Evolutionary conservation across 1,140 invertebrate genomes (phyloP), one percentile per base, ranked within the genome.

Genomic region (Sogatella furcifera): DNA sequence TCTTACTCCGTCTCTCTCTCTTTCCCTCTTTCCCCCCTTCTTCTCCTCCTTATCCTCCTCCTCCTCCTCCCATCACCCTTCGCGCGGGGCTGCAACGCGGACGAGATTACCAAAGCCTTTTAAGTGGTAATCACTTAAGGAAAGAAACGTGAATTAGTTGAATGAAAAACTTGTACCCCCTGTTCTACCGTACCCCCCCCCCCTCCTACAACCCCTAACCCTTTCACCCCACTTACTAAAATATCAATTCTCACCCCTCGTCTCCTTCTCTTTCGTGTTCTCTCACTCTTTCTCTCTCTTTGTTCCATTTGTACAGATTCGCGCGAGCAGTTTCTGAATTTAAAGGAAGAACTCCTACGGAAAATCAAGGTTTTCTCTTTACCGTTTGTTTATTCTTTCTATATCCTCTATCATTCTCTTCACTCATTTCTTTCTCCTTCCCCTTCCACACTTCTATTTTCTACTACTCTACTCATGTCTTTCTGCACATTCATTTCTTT

Each of bases 81-180:
- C 3, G 34, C 3, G 34, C 8, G 34, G 24, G 34, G 34, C 34
- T 38, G 34, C 34, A 38, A 38, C 5, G n/a, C 14, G 13, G 28
- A 21, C 52, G 38, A 53, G 59, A 55, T 60, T 60, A 60, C 59
- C 38, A 59, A 43, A 55, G 59, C 52, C 59, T 60, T 60, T 60
- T 55, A 60, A 60, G 52, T 55, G 52, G 59, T 60, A 60, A 60
- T 60, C 59, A 60, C 59, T 60, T 60, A 60, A 53, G 34, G 59
- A 60, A 55, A 60, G 59, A 60, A 60, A 60, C 52, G 52, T n/a
- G 59, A 60, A 60, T 60, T 60, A 60, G 59, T 60, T 42, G 59
- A 60, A 60, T 60, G 59, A 60, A 60, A 60, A 60, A 60, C 59
- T 60, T 54, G 15, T 41, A 52, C 52, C 59, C 38, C 28, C 38